A percentile compares a stretch with the other conserved stretches of the same genome.
Evolutionary conservation across 2,888 invertebrate genomes (phyloP).

Genomic region (Orthosia gothica): DNA sequence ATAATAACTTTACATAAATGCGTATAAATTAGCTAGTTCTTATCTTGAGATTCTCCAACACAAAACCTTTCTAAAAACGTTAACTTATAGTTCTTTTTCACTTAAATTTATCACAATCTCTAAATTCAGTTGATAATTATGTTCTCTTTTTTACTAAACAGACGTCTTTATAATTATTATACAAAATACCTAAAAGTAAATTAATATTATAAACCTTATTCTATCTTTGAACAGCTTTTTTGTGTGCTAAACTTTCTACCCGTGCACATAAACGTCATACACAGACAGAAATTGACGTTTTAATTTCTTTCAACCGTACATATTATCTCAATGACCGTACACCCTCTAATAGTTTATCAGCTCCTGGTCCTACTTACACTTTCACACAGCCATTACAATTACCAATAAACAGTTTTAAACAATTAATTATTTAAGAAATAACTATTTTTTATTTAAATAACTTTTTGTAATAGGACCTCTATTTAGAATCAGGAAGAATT

Average conservation of each 20-base stretch:
- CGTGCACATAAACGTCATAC: not conserved
- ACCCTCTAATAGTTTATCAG: constrained; percentile 6
- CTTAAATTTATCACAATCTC: not conserved
- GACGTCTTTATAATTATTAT: not conserved
- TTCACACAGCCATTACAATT: constrained; percentile 34
- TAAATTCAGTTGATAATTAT: constrained; percentile 37
- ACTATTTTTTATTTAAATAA: too few species aligned
- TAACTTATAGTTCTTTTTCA: constrained; percentile 6
- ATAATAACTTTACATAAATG: constrained; percentile 59
- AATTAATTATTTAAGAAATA: too few species aligned
- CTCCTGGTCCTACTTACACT: constrained; percentile 20
- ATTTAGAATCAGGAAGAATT: too few species aligned
- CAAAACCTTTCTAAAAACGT: constrained; percentile 34
- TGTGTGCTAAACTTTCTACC: not conserved
- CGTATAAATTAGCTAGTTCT: constrained; percentile 37
- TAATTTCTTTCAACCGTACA: not conserved
- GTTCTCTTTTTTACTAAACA: not conserved
- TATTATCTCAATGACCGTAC: too few species aligned
- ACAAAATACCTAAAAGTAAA: constrained; percentile 15
- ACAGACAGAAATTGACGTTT: not conserved
- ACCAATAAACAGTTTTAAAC: not conserved
- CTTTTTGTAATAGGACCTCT: too few species aligned
- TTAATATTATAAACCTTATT: not conserved
- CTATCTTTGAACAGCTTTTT: not conserved
- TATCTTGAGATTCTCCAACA: constrained; percentile 53